Conservation (phyloP, 2,888 invertebrate species). For the Plebejus melissa region DNA sequence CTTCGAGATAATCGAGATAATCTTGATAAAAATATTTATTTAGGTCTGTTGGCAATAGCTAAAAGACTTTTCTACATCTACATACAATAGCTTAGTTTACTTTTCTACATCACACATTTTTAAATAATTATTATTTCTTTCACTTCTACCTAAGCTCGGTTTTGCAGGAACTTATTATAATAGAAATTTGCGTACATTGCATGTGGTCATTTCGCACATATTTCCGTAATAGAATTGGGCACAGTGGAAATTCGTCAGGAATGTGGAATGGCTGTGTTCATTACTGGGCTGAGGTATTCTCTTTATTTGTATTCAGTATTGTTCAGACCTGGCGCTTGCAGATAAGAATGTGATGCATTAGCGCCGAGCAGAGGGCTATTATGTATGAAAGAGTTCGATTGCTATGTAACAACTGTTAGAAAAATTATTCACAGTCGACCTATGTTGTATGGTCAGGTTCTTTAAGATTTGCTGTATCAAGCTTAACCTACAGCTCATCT, state of each 20-base stretch:
- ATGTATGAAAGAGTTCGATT: not conserved
- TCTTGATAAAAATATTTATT: no score
- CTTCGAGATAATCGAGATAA: no score
- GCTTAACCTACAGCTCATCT: no score
- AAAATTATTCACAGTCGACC: not conserved
- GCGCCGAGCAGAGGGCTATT: slow-evolving; percentile 29
- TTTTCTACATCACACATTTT: no score
- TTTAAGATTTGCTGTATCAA: no score
- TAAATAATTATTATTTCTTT: not conserved
- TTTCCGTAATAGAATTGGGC: not conserved
- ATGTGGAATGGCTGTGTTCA: not conserved
- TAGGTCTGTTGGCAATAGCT: no score
- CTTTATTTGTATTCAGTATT: slow-evolving; percentile 21
- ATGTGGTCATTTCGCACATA: not conserved
- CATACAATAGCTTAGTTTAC: no score
- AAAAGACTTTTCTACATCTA: no score
- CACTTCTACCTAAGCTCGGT: not conserved
- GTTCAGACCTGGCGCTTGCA: slow-evolving; percentile 35
- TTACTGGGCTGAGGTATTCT: slow-evolving; percentile 7
- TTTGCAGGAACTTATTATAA: not conserved
- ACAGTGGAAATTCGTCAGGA: not conserved
- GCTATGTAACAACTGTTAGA: not conserved
- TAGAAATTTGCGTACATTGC: not conserved
- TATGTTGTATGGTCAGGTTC: not conserved
- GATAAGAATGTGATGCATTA: slow-evolving; percentile 68